A percentile compares a stretch with the other conserved stretches of the same genome.
Conservation (phyloP, 2,113 vertebrate genomes). For the Eurystomus gularis region DNA sequence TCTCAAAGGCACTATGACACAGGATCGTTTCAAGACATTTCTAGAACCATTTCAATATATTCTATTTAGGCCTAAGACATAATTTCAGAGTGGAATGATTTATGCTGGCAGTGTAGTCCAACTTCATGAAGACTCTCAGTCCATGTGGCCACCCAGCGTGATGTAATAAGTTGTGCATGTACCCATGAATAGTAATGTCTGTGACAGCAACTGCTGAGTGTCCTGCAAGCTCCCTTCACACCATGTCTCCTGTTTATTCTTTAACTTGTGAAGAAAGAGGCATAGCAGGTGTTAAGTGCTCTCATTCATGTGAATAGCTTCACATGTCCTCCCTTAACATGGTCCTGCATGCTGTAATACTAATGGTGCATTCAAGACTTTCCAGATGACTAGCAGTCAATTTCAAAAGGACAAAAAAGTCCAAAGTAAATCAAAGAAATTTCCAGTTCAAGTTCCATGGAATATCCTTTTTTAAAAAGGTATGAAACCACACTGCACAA, state of each 20-base stretch:
- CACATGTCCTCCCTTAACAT: neutral
- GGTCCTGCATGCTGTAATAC: neutral
- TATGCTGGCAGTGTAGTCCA: neutral
- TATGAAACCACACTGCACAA: neutral
- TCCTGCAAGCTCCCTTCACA: neutral
- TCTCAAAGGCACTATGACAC: neutral
- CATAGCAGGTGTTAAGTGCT: neutral
- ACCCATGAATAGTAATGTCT: neutral
- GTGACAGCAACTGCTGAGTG: accelerated
- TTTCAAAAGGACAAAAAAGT: neutral
- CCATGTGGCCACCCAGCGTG: neutral
- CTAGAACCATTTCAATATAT: neutral
- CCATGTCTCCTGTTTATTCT: neutral
- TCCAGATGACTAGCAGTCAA: neutral
- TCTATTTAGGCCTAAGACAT: neutral
- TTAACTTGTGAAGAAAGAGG: neutral
- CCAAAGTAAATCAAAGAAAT: neutral
- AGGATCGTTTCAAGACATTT: neutral
- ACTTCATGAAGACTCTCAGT: neutral
- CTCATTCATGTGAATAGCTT: neutral
- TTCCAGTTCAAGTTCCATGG: neutral
- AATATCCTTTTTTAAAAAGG: neutral
- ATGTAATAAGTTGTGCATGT: neutral
- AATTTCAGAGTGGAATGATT: neutral
- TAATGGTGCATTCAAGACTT: neutral